These are phyloP conservation scores for Eristalis intricaria DNA, from an alignment of 2,888 invertebrate species.

Conservation along the genomic window DNA sequence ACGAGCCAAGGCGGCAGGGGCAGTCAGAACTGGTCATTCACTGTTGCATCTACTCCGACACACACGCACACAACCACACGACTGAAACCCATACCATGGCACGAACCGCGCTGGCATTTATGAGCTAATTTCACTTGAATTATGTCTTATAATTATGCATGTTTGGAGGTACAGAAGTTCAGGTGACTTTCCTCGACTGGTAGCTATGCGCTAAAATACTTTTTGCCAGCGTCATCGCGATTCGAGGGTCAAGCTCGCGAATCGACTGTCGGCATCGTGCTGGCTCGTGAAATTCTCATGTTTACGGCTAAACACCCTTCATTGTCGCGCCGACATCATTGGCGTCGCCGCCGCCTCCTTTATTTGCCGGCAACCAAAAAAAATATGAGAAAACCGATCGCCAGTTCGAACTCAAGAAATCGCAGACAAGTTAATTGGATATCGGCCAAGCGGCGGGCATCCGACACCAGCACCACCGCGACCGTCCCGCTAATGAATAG, in stretches of 20 bases:
- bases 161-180: constrained; percentile 30
- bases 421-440: constrained; percentile 67
- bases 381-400: constrained; percentile 17
- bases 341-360: constrained; percentile 2
- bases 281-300: constrained; percentile 57
- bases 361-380: neutral
- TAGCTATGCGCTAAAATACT: constrained; percentile 53
- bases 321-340: constrained; percentile 12
- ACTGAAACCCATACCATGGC: neutral
- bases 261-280: constrained; percentile 34
- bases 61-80: neutral
- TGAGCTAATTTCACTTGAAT: constrained; percentile 43
- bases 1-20: constrained; percentile 7
- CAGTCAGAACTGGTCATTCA: constrained; percentile 54
- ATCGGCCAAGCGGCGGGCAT: constrained; percentile 5
- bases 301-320: constrained; percentile 38
- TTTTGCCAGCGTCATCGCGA: constrained; percentile 32
- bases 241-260: neutral
- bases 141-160: constrained; percentile 49
- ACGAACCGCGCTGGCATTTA: constrained; percentile 20
- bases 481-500: constrained; percentile 29
- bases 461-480: neutral
- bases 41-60: constrained; percentile 29
- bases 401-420: constrained; percentile 52
- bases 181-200: constrained; percentile 7